Evolutionary conservation across 2,888 invertebrate genomes (phyloP).

Genomic region (Baronia brevicornis): DNA sequence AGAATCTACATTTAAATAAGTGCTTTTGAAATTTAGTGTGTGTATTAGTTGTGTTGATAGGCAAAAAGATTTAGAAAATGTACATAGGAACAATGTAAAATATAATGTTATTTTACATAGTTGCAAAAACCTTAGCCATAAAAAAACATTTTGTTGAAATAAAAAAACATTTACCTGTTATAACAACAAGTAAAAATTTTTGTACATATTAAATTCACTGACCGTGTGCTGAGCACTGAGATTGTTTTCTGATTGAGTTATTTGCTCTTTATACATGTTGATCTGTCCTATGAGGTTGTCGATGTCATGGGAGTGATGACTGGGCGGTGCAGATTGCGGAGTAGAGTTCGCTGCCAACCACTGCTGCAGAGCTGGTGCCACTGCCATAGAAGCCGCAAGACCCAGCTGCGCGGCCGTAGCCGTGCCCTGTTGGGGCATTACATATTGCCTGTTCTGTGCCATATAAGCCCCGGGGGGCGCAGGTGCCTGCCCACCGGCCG

Average conservation of each 20-base stretch:
- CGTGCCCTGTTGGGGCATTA: conserved; percentile 74
- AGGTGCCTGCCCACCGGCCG: conserved; percentile 70
- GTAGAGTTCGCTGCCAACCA: conserved; percentile 62
- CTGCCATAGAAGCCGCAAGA: conserved; percentile 70
- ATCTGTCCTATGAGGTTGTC: conserved; percentile 84
- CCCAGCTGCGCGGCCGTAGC: conserved; percentile 75
- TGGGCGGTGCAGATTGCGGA: conserved; percentile 31
- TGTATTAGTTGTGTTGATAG: too few species aligned
- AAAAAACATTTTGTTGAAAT: conserved; percentile 8
- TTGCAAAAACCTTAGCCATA: too few species aligned
- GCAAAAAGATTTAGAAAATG: too few species aligned
- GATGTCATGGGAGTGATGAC: conserved; percentile 49
- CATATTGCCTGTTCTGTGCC: conserved; percentile 76
- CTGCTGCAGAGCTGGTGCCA: conserved; percentile 64
- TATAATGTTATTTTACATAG: too few species aligned
- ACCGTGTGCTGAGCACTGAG: conserved; percentile 96
- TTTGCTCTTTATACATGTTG: conserved; percentile 90
- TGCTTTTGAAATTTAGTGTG: too few species aligned
- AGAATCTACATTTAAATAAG: too few species aligned
- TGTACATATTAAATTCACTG: conserved; percentile 29
- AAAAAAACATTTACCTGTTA: not conserved
- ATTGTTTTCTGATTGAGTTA: conserved; percentile 96
- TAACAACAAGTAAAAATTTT: conserved; percentile 3
- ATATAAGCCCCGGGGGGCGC: conserved; percentile 72
- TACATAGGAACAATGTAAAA: too few species aligned